Percentiles rank a stretch among this genome's conserved stretches.
Conservation (phyloP, 2,113 vertebrate species). For the Sturnus vulgaris region DNA sequence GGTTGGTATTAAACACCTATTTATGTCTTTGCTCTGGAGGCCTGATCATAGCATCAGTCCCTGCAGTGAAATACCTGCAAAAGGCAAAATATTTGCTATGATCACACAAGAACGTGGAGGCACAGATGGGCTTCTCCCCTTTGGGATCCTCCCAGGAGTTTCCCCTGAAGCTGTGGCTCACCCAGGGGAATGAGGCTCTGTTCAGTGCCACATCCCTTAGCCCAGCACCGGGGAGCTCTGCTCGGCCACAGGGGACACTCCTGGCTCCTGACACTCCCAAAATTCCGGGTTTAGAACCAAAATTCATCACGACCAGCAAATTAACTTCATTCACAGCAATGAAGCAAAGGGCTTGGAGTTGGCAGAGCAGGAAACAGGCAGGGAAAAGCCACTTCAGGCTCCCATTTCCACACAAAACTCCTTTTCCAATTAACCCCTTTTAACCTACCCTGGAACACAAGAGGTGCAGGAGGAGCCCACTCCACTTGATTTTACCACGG, state of each 20-base stretch:
- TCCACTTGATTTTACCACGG: background rate
- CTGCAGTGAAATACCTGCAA: background rate
- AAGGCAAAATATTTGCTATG: rapidly evolving
- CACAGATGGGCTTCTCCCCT: background rate
- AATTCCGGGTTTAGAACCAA: rapidly evolving
- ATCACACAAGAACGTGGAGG: background rate
- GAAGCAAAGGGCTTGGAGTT: rapidly evolving
- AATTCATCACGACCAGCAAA: background rate
- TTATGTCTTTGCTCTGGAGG: background rate
- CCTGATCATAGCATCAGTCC: rapidly evolving
- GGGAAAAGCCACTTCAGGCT: background rate
- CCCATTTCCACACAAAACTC: background rate
- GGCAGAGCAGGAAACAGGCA: background rate
- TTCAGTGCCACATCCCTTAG: rapidly evolving
- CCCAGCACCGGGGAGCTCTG: background rate
- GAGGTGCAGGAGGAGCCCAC: background rate
- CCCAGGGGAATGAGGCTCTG: background rate
- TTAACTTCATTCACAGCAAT: background rate
- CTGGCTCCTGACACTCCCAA: background rate
- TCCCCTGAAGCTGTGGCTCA: background rate
- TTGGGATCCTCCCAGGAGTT: background rate
- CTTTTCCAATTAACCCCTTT: background rate
- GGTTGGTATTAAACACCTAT: background rate
- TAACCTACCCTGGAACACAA: background rate
- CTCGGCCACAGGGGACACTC: background rate